Percentiles rank a stretch among this genome's conserved stretches.
Evolutionary conservation across 2,888 invertebrate genomes (phyloP).

Genomic region (Drosophila acutilabella): DNA sequence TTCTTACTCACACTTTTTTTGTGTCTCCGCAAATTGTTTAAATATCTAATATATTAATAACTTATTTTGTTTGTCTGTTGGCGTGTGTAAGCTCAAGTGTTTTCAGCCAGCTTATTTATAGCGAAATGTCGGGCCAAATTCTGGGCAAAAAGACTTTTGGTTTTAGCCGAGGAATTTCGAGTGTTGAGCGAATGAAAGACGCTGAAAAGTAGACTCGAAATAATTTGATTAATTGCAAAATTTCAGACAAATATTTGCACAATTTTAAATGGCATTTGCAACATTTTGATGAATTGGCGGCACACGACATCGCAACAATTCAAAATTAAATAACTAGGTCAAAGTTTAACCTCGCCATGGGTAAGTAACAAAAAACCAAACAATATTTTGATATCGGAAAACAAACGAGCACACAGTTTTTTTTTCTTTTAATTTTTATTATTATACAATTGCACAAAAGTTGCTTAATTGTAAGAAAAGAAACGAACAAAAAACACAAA

Average conservation of each 20-base stretch:
- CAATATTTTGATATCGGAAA: constrained; percentile 43
- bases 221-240: constrained; percentile 9
- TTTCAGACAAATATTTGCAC: constrained; percentile 54
- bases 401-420: constrained; percentile 39
- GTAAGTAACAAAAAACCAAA: constrained; percentile 36
- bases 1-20: constrained; percentile 10
- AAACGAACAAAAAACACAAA: constrained; percentile 15
- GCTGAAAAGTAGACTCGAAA: constrained; percentile 32
- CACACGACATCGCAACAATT: constrained; percentile 41
- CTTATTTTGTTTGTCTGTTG: constrained; percentile 39
- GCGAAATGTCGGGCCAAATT: constrained; percentile 37
- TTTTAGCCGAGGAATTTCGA: constrained; percentile 36
- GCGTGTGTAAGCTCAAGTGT: constrained; percentile 35
- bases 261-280: constrained; percentile 48
- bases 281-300: constrained; percentile 53
- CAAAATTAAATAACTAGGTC: constrained; percentile 62
- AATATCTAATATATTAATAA: constrained; percentile 57
- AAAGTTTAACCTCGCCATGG: constrained; percentile 60
- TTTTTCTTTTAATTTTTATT: neutral
- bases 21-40: constrained; percentile 28
- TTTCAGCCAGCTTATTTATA: constrained; percentile 42
- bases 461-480: constrained; percentile 60
- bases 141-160: constrained; percentile 40
- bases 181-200: constrained; percentile 6
- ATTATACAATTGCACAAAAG: constrained; percentile 64